Conservation (phyloP, 2,888 invertebrate genomes). For the Heliconius cydno region DNA sequence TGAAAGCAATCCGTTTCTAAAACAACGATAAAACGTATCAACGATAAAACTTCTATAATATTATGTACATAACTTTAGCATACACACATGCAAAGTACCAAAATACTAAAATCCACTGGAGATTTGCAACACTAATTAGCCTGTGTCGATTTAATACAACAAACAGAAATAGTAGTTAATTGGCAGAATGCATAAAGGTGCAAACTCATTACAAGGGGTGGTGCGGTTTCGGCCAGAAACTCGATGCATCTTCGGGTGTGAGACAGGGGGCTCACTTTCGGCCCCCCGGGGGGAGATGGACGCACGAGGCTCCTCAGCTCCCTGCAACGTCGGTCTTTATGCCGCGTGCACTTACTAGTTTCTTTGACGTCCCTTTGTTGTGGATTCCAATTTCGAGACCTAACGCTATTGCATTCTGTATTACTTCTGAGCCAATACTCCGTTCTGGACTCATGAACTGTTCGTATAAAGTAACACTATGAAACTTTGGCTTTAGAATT, state of each 20-base stretch:
- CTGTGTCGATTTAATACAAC: slow-evolving; percentile 47
- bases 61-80: neutral
- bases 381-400: slow-evolving; percentile 77
- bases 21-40: slow-evolving; percentile 1
- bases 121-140: slow-evolving; percentile 46
- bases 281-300: slow-evolving; percentile 72
- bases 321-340: slow-evolving; percentile 75
- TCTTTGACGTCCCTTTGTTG: slow-evolving; percentile 80
- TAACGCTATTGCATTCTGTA: slow-evolving; percentile 56
- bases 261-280: slow-evolving; percentile 58
- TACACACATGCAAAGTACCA: neutral
- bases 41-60: slow-evolving; percentile 3
- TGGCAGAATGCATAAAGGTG: slow-evolving; percentile 60
- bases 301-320: slow-evolving; percentile 76
- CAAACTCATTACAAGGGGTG: slow-evolving; percentile 76
- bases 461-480: slow-evolving; percentile 30
- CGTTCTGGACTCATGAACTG: slow-evolving; percentile 39
- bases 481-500: slow-evolving; percentile 22
- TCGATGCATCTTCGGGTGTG: slow-evolving; percentile 80
- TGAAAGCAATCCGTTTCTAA: neutral
- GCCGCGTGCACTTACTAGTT: slow-evolving; percentile 80
- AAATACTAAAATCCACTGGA: slow-evolving; percentile 28
- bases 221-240: slow-evolving; percentile 80
- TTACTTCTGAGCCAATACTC: slow-evolving; percentile 49
- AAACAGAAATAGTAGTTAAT: slow-evolving; percentile 50